A percentile compares a stretch with the other conserved stretches of the same genome.
Conservation (phyloP, 2,888 invertebrate genomes). For the Drosophila kuntzei region DNA sequence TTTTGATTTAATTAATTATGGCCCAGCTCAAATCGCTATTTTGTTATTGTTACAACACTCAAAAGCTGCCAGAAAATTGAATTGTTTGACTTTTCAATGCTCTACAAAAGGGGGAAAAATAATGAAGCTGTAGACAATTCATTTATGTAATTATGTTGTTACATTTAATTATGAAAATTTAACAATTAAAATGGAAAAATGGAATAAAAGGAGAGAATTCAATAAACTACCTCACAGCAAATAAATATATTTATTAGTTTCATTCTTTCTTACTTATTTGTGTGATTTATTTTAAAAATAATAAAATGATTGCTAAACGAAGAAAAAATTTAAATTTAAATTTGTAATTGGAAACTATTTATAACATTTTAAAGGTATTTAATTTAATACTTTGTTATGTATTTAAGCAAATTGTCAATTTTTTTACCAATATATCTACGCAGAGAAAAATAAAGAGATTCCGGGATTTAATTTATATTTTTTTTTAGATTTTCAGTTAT, state of each 20-base stretch:
- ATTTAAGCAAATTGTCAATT: too few species aligned
- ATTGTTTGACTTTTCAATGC: slow-evolving; percentile 10
- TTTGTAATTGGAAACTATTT: too few species aligned
- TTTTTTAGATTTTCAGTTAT: too few species aligned
- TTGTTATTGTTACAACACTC: slow-evolving; percentile 8
- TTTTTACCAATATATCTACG: too few species aligned
- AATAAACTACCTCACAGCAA: not conserved
- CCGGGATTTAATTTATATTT: too few species aligned
- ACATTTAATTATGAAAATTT: not conserved
- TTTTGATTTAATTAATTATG: slow-evolving; percentile 30
- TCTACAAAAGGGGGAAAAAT: not conserved
- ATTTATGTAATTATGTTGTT: not conserved
- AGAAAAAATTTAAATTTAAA: not conserved
- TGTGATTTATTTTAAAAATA: not conserved
- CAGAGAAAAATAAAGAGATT: too few species aligned
- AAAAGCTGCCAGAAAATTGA: not conserved
- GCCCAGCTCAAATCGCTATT: not conserved
- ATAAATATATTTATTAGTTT: not conserved
- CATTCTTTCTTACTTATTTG: not conserved
- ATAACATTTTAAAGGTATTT: too few species aligned
- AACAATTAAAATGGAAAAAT: not conserved
- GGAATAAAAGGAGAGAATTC: not conserved
- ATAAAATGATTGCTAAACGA: not conserved
- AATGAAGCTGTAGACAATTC: not conserved
- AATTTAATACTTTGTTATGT: too few species aligned